Evolutionary conservation across 23 tunicate species (phyloP), one percentile per base, ranked within the genome.

Genomic region (Aplidium turbinatum): DNA sequence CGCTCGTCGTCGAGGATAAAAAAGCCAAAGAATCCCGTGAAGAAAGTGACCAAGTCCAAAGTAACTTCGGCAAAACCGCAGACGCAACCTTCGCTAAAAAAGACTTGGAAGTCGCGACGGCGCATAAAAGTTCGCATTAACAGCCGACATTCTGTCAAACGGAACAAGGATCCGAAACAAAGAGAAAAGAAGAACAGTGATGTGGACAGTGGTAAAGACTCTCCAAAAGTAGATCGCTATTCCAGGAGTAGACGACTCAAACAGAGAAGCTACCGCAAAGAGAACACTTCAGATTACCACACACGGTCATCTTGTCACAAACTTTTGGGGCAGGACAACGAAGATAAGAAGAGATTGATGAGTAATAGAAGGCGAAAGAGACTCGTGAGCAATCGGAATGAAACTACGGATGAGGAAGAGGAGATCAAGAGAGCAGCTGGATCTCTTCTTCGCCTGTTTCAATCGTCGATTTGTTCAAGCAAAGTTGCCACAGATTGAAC

Each of bases 121-220:
- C 63, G 28, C 1, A 58, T 72, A 39, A 50, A 33, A n/a, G 31
- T 1, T 30, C 52, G 47, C 68, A 68, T 9, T 28, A n/a, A n/a
- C n/a, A n/a, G n/a, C n/a, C n/a, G n/a, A n/a, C n/a, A n/a, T n/a
- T n/a, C n/a, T n/a, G n/a, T n/a, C n/a, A n/a, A 61, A n/a, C 24
- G 31, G 9, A 55, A 34, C 31, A 47, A 61, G 81, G 39, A 73
- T 46, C 20, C 38, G 47, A 47, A 4, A 31, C 4, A 71, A 45
- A 79, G 42, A n/a, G 38, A 52, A 24, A 13, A 48, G 21, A 45
- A 72, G 35, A 52, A 31, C 63, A 87, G 95, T 52, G 95, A 87
- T 58, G 95, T 66, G 11, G 95, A 87, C 82, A 87, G 95, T 58
- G 95, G 95, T 27, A 87, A 87, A 69, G 95, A 87, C 58, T 87